Percentiles rank a stretch among this genome's conserved stretches.
These are phyloP conservation scores for Harpegnathos saltator DNA, from an alignment of 1,140 invertebrate species.

Conservation along the genomic window DNA sequence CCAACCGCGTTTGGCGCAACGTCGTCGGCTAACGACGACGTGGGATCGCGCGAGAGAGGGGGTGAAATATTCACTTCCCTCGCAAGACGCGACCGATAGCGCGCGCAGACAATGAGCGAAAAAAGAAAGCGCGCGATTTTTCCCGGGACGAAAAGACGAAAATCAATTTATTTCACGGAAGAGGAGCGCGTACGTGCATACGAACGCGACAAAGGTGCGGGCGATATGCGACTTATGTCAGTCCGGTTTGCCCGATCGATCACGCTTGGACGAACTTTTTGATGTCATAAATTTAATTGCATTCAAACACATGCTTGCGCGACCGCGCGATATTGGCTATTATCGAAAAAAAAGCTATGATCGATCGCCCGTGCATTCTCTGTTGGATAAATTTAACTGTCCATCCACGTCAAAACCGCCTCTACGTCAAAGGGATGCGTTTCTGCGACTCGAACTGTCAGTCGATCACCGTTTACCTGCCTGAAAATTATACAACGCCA, in stretches of 20 bases:
- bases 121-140: no score
- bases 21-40: not conserved
- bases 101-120: no score
- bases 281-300: slow-evolving; percentile 72
- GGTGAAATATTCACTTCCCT: not conserved
- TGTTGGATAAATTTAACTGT: slow-evolving; percentile 76
- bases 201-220: not conserved
- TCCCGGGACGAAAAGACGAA: not conserved
- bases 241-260: slow-evolving; percentile 47
- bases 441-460: slow-evolving; percentile 71
- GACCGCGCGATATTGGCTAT: slow-evolving; percentile 64
- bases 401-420: slow-evolving; percentile 74
- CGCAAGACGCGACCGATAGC: not conserved
- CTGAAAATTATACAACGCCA: slow-evolving; percentile 65
- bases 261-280: slow-evolving; percentile 53
- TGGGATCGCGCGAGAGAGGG: not conserved
- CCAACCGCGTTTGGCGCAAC: slow-evolving; percentile 2
- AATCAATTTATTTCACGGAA: slow-evolving; percentile 10
- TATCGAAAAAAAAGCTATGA: slow-evolving; percentile 67
- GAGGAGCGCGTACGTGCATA: no score
- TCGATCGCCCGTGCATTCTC: slow-evolving; percentile 73
- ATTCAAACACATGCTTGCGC: slow-evolving; percentile 59
- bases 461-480: slow-evolving; percentile 67
- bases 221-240: slow-evolving; percentile 45
- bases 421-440: slow-evolving; percentile 73